A percentile compares a stretch with the other conserved stretches of the same genome.
Conservation (phyloP, 2,888 invertebrate species). For the Cylloceria caligata region DNA sequence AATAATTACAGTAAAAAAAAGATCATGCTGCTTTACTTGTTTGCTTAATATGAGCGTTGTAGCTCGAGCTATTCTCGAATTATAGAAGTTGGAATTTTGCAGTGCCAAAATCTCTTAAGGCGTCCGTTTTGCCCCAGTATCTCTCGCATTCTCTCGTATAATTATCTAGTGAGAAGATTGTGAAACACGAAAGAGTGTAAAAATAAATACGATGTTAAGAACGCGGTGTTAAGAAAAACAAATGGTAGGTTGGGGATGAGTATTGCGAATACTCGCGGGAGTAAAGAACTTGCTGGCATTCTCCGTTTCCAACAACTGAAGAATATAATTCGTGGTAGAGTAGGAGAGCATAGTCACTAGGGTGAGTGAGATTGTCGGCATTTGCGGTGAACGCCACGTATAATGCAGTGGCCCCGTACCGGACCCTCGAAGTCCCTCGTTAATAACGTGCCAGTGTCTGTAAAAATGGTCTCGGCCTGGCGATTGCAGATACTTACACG, state of each 20-base stretch:
- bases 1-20: too few species aligned
- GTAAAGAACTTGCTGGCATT: slow-evolving; percentile 11
- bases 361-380: slow-evolving; percentile 23
- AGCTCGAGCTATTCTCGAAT: too few species aligned
- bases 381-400: slow-evolving; percentile 13
- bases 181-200: not conserved
- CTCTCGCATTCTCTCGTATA: not conserved
- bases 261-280: slow-evolving; percentile 15
- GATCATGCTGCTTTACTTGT: too few species aligned
- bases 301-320: slow-evolving; percentile 32
- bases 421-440: slow-evolving; percentile 47
- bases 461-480: slow-evolving; percentile 49
- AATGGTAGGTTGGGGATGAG: not conserved
- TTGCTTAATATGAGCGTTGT: too few species aligned
- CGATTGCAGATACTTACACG: slow-evolving; percentile 40
- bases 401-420: slow-evolving; percentile 14
- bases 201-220: too few species aligned
- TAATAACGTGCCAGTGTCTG: slow-evolving; percentile 53
- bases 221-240: not conserved
- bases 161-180: not conserved
- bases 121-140: not conserved
- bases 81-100: too few species aligned
- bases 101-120: too few species aligned
- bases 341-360: not conserved
- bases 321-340: slow-evolving; percentile 7